phyloP scores from a whole-genome alignment of 2,797 vertebrate species.

The Australoheros facetus region DNA sequence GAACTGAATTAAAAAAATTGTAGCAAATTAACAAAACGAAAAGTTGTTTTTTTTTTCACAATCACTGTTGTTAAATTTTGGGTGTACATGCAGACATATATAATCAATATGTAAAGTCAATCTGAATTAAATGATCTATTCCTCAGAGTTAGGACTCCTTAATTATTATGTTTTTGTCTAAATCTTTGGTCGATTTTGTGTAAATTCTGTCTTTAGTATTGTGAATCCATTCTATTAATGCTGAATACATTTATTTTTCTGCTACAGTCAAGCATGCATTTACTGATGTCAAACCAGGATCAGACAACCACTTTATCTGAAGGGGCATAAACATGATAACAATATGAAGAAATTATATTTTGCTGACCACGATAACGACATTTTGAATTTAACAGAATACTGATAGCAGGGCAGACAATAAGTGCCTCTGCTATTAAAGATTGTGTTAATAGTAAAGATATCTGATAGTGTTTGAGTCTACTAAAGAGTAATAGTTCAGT shows the following conservation, averaged over 20 bases:
- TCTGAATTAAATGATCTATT: neutral
- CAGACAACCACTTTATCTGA: neutral
- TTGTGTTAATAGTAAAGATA: neutral
- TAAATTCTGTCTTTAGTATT: neutral
- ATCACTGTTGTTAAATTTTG: neutral
- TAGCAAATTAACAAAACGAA: neutral
- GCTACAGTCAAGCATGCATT: fast-evolving
- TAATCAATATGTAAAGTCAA: neutral
- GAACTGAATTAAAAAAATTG: neutral
- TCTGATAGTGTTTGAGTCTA: neutral
- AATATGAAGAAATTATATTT: neutral
- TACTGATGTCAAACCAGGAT: neutral
- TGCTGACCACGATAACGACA: neutral
- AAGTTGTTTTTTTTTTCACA: neutral
- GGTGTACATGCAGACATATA: neutral
- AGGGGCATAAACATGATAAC: neutral
- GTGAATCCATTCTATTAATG: neutral
- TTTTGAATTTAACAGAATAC: neutral
- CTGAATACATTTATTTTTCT: neutral
- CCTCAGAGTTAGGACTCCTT: neutral
- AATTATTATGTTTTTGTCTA: neutral
- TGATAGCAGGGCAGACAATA: neutral
- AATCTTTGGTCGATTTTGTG: neutral
- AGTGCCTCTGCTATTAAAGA: neutral
- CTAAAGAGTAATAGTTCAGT: neutral